Conservation (phyloP, 2,888 invertebrate genomes). For the Hirtodrosophila alboralis region DNA sequence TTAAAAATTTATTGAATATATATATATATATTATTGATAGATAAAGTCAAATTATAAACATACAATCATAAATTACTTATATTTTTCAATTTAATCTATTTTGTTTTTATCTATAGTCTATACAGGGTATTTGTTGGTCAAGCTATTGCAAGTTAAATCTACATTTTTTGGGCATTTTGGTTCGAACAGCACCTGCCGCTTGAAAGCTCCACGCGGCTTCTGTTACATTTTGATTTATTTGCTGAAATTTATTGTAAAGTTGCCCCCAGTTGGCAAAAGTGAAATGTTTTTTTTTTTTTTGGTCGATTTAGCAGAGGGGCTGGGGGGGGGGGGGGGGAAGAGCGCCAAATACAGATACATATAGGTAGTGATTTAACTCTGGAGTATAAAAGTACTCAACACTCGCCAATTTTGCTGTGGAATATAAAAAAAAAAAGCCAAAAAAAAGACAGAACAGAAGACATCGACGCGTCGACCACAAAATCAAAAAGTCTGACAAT, state of each 20-base stretch:
- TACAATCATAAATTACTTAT: too few species aligned
- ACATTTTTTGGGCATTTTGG: slow-evolving; percentile 1
- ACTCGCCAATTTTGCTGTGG: slow-evolving; percentile 26
- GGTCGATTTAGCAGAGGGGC: slow-evolving; percentile 7
- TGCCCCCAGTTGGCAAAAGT: slow-evolving; percentile 49
- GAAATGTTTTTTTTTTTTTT: slow-evolving; percentile 51
- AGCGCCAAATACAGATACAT: slow-evolving; percentile 24
- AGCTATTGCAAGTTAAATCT: background rate
- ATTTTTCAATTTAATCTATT: too few species aligned
- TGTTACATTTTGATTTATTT: slow-evolving; percentile 77
- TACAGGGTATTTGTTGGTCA: slow-evolving; percentile 13
- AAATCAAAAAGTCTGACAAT: slow-evolving; percentile 62
- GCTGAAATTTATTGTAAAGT: slow-evolving; percentile 77
- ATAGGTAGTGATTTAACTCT: slow-evolving; percentile 30
- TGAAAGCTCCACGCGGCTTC: slow-evolving; percentile 71
- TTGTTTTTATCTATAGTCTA: too few species aligned
- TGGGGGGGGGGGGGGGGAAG: background rate
- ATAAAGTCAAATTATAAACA: too few species aligned
- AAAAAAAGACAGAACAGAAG: slow-evolving; percentile 24
- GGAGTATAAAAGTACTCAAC: slow-evolving; percentile 38
- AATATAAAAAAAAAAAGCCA: too few species aligned
- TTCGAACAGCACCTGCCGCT: slow-evolving; percentile 65
- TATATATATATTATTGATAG: too few species aligned
- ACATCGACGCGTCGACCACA: slow-evolving; percentile 33
- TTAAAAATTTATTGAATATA: too few species aligned